These are phyloP conservation scores for Perodicticus potto DNA, from an alignment of 2,797 vertebrate genomes.

Conservation along the genomic window DNA sequence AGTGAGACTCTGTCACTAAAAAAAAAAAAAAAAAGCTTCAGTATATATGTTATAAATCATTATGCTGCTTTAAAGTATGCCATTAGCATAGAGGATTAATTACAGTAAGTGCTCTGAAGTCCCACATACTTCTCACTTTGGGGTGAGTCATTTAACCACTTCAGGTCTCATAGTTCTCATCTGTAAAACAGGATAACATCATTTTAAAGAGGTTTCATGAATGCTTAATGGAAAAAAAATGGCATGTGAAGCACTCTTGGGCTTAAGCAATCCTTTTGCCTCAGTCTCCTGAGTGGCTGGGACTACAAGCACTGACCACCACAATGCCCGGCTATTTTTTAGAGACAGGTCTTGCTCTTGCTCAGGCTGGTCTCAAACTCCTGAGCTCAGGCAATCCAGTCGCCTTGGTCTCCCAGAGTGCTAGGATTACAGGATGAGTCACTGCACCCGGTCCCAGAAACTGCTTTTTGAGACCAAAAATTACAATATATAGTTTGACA, in stretches of 20 bases:
- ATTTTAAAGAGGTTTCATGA: slow-evolving; percentile 52
- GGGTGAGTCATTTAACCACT: slow-evolving; percentile 28
- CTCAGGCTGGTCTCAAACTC: no score
- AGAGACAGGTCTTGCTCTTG: no score
- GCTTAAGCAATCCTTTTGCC: no score
- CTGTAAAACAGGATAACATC: not conserved
- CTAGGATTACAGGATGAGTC: no score
- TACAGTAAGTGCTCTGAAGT: not conserved
- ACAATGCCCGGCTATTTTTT: no score
- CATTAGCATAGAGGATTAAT: not conserved
- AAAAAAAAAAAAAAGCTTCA: no score
- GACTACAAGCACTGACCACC: no score
- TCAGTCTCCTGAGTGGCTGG: no score
- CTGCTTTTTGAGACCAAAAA: slow-evolving; percentile 55
- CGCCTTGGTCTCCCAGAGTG: no score
- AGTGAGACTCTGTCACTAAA: no score
- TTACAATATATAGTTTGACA: not conserved
- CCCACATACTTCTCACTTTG: slow-evolving; percentile 4
- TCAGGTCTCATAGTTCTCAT: slow-evolving; percentile 11
- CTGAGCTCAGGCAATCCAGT: no score
- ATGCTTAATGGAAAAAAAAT: slow-evolving; percentile 17
- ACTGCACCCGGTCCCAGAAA: not conserved
- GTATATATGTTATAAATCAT: no score
- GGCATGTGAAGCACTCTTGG: not conserved
- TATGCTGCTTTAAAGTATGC: slow-evolving; percentile 54